Conservation (phyloP, 2,113 vertebrate genomes). For the Chlorodrepanis virens region DNA sequence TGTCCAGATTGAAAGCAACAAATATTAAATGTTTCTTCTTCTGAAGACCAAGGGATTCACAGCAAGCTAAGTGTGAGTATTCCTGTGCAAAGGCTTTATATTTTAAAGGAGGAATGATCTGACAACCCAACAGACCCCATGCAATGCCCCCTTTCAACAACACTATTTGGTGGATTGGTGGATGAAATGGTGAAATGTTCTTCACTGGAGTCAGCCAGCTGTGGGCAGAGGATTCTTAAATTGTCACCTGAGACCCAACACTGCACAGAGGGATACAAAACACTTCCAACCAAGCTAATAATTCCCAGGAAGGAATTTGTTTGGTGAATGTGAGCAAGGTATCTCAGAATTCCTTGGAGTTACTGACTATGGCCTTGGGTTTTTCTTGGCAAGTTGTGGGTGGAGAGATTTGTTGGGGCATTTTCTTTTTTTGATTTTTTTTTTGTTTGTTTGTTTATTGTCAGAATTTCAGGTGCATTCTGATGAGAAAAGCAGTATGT, state of each 20-base stretch:
- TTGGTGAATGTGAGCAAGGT: background rate
- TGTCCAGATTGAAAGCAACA: background rate
- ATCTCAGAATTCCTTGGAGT: background rate
- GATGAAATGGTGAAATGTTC: background rate
- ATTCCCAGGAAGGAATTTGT: conserved; percentile 6
- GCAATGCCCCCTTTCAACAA: background rate
- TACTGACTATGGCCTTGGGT: fast-evolving
- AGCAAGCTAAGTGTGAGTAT: background rate
- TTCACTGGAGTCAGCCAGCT: background rate
- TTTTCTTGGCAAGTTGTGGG: background rate
- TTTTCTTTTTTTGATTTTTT: fast-evolving
- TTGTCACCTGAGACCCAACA: background rate
- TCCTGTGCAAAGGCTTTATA: background rate
- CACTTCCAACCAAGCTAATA: background rate
- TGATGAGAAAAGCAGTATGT: background rate
- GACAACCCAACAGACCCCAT: background rate
- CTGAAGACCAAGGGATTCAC: background rate
- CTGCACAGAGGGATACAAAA: background rate
- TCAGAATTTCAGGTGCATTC: background rate
- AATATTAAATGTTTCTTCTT: background rate
- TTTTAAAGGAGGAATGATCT: background rate
- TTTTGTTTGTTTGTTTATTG: background rate
- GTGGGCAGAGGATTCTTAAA: background rate
- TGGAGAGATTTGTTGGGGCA: background rate
- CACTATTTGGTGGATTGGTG: background rate